Conservation (phyloP, 2,797 vertebrate genomes). For the Philypnodon macrostomus region DNA sequence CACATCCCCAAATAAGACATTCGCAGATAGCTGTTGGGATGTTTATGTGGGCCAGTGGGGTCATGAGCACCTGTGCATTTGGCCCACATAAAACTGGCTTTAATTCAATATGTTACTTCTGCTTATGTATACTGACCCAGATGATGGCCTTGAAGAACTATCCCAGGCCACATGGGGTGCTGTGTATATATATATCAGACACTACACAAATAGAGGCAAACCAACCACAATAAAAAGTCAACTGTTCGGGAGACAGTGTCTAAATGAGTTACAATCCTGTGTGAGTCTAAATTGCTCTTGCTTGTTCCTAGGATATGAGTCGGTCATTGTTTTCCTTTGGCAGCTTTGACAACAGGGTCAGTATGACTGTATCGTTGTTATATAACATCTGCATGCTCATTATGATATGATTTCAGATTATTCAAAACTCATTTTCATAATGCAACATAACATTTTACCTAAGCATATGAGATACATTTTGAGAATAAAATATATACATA, state of each 20-base stretch:
- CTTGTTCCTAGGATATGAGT: constrained; percentile 74
- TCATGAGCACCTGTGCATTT: constrained; percentile 64
- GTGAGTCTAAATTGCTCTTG: constrained; percentile 21
- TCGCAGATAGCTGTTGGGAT: constrained; percentile 46
- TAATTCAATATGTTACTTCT: constrained; percentile 11
- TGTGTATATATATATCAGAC: constrained; percentile 29
- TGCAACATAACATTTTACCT: no score
- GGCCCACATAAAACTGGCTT: constrained; percentile 22
- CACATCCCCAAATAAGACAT: constrained; percentile 33
- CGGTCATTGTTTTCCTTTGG: constrained; percentile 77
- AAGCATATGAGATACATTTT: no score
- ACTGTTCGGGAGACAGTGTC: no score
- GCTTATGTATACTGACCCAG: constrained; percentile 8
- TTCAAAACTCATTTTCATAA: no score
- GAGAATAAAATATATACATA: no score
- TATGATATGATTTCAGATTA: no score
- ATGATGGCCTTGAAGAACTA: constrained; percentile 38
- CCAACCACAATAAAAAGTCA: no score
- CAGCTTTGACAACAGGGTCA: constrained; percentile 74
- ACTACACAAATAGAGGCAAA: constrained; percentile 1
- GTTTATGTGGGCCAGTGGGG: constrained; percentile 41
- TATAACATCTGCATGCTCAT: no score
- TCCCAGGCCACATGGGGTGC: constrained; percentile 14
- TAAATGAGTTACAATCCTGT: no score
- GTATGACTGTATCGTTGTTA: no score